Base-by-base conservation (phyloP, 2,888 invertebrate species). In the Trachelus iudaicus region DNA sequence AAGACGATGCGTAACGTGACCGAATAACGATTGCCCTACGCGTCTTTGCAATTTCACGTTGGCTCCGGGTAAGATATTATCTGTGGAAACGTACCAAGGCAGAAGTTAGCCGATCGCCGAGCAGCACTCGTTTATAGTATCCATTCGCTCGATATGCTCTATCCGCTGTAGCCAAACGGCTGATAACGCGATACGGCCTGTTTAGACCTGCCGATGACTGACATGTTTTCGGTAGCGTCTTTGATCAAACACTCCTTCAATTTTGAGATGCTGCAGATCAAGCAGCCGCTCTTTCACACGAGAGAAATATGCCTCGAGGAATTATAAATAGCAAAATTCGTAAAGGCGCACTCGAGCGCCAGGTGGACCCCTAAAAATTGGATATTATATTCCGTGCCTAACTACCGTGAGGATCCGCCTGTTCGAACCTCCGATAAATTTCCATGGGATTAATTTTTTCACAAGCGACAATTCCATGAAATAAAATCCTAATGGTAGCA, bases 211-310 rank as follows among this genome's bases (percentile, higher is more conserved):
- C 0, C 71, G 71, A 71, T 71, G 71, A 71, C 15, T 33, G 71
- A 71, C 31, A 31, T 56, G 40, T 56, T 56, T 56, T 56, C 23
- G 40, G 40, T 56, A 30, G 71, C 71, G 31, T 71, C 71, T 33
- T 33, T 33, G 71, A 71, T 71, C 71, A 71, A 71, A 71, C 71
- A 71, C 31, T 23, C 71, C 71, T 33, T 71, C 71, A 33, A 71
- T 33, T 31, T 71, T 71, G 71, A 71, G 71, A 71, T 15, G 71
- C 71, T 71, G 31, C 71, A 75, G 56, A 75, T 33, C 40, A 31
- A 75, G 76, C 31, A 76, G 40, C 13, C 33, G 68, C 40, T 75
- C 69, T 74, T 69, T 73, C 68, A 23, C 40, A 23, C 23, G 23
- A 23, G 40, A 56, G 40, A 56, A 56, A 56, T 56, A 56, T 23